Evolutionary conservation across 2,797 vertebrate genomes (phyloP), one percentile per base, ranked within the genome.

Genomic region (Tokudaia muenninki): DNA sequence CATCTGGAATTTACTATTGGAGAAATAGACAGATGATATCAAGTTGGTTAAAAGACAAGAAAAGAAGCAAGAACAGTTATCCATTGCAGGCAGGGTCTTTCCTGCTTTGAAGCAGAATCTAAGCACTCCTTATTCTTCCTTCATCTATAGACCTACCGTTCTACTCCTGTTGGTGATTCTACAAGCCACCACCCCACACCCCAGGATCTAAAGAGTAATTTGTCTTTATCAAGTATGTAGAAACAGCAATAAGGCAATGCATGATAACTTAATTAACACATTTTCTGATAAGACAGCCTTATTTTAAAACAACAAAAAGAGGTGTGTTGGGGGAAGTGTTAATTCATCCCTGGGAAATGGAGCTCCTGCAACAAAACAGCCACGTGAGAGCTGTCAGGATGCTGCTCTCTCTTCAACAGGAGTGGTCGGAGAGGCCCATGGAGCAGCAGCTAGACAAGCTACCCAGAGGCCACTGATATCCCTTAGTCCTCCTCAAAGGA

Each of bases 241-340:
- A 67, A 50, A 29, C 77, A 74, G 52, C 57, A 94, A 65, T 16
- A 81, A 74, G 74, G 81, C 84, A 95, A 87, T 29, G 29, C 79
- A 31, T 91, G 90, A 91, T 96, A 91, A 95, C 89, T 92, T 96
- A 96, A 97, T 96, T 88, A 95, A 91, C 84, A 94, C 84, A 78
- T 95, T 94, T 94, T 90, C 91, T 91, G 92, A 94, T 92, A 93
- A 94, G 92, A 92, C 55, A 93, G 74, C 8, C 84, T 57, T 90
- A 91, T 97, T 94, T 92, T 92, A 91, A 93, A 97, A 92, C 61
- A 96, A 90, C 65, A 95, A 91, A 75, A 96, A 78, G 47, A 22
- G 14, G 55, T 37, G 31, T 67, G 65, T 67, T 7, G 22, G 21
- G 44, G 59, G 75, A 16, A 12, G 16, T 17, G 87, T 59, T 96